Evolutionary conservation across 1,140 invertebrate genomes (phyloP).

Genomic region (Tetragnatha versicolor): DNA sequence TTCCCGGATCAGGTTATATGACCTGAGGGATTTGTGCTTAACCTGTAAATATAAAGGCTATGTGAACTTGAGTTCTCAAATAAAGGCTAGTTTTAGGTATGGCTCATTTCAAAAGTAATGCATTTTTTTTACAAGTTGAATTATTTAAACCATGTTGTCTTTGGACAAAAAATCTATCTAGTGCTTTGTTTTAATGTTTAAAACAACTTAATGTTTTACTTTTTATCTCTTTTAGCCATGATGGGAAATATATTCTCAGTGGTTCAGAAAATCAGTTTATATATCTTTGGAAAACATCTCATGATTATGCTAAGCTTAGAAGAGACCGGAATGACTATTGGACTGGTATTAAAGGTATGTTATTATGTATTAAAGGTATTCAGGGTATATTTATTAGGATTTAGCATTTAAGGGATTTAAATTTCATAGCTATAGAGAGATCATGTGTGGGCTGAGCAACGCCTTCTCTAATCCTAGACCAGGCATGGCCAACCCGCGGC

Average conservation of each 20-base stretch:
- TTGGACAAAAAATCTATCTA: background rate
- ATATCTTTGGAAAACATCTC: conserved; percentile 95
- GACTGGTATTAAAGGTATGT: conserved; percentile 88
- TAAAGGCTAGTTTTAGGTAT: conserved; percentile 88
- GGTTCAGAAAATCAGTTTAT: conserved; percentile 98
- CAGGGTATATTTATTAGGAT: too few relatives aligned
- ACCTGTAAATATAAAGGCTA: conserved; percentile 97
- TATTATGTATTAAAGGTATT: too few relatives aligned
- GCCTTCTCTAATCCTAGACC: too few relatives aligned
- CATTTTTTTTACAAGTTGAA: background rate
- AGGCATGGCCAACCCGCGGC: too few relatives aligned
- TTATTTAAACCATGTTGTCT: background rate
- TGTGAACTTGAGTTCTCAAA: conserved; percentile 95
- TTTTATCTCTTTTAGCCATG: conserved; percentile 80
- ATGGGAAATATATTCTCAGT: conserved; percentile 95
- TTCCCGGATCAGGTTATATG: conserved; percentile 94
- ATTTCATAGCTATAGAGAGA: too few relatives aligned
- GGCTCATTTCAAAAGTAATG: background rate
- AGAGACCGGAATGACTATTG: conserved; percentile 96
- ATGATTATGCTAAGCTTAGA: conserved; percentile 95
- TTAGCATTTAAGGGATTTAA: too few relatives aligned
- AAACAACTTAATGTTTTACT: too few relatives aligned
- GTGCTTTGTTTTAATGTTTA: background rate
- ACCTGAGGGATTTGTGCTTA: conserved; percentile 92
- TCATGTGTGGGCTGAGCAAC: too few relatives aligned